phyloP scores from a whole-genome alignment of 1,140 invertebrate species.

The Spodoptera frugiperda region DNA sequence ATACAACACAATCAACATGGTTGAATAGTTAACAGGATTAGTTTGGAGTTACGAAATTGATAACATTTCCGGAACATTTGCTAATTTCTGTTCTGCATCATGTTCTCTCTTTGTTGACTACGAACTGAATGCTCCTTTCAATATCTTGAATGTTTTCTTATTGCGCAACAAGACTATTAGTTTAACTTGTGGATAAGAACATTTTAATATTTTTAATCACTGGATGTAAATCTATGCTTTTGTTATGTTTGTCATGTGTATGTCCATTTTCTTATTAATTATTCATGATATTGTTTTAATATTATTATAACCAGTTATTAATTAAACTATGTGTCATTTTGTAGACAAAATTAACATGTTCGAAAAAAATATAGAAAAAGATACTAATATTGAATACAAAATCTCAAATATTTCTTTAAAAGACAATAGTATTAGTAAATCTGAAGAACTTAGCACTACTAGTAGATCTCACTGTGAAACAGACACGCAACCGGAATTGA shows the following conservation, averaged over 20 bases:
- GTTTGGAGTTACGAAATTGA: not conserved
- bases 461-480: slow-evolving; percentile 50
- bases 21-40: no score
- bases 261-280: not conserved
- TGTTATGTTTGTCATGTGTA: slow-evolving; percentile 19
- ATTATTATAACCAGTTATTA: not conserved
- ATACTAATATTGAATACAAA: slow-evolving; percentile 69
- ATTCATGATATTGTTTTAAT: not conserved
- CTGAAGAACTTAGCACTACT: slow-evolving; percentile 55
- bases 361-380: slow-evolving; percentile 79
- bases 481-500: slow-evolving; percentile 40
- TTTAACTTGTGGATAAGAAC: slow-evolving; percentile 2
- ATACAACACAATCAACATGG: no score
- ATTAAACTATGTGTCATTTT: slow-evolving; percentile 52
- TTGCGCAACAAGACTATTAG: slow-evolving; percentile 7
- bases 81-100: slow-evolving; percentile 35
- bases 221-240: slow-evolving; percentile 18
- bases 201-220: slow-evolving; percentile 4
- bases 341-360: slow-evolving; percentile 84
- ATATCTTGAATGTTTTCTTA: slow-evolving; percentile 33
- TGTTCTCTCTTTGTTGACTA: slow-evolving; percentile 37
- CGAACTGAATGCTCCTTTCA: slow-evolving; percentile 31
- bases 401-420: slow-evolving; percentile 75
- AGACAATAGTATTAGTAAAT: slow-evolving; percentile 62
- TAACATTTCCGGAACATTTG: not conserved